Percentiles rank a stretch among this genome's conserved stretches.
Conservation (phyloP, 2,113 vertebrate genomes). For the Tonatia bakeri region DNA sequence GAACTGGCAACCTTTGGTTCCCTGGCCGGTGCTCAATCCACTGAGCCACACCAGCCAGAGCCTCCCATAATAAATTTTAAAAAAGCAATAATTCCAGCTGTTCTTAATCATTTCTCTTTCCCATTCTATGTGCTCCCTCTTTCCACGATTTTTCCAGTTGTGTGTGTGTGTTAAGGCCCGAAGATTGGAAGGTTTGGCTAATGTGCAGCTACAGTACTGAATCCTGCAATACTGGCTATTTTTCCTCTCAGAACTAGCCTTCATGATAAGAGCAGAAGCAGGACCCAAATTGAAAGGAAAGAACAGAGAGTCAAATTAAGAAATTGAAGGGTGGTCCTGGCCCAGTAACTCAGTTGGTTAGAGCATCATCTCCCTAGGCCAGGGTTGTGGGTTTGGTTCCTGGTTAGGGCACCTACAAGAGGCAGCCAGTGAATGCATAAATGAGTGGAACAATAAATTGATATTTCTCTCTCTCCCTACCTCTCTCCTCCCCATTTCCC, state of each 20-base stretch:
- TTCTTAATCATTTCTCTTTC: not conserved
- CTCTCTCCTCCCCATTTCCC: too few species aligned
- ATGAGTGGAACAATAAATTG: not conserved
- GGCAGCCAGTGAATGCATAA: not conserved
- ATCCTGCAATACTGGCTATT: not conserved
- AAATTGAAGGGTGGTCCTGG: not conserved
- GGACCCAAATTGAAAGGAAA: not conserved
- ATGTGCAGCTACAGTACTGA: not conserved
- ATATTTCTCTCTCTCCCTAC: not conserved
- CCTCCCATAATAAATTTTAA: constrained; percentile 1
- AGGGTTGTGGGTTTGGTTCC: not conserved
- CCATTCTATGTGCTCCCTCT: not conserved
- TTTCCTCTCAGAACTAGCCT: not conserved
- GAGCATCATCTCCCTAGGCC: not conserved
- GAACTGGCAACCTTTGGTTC: too few species aligned
- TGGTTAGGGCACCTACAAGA: not conserved
- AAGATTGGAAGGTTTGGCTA: not conserved
- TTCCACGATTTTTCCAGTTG: not conserved
- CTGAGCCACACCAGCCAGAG: too few species aligned
- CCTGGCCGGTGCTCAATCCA: too few species aligned
- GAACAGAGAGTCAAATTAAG: not conserved
- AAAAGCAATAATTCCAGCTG: not conserved
- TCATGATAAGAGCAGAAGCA: not conserved
- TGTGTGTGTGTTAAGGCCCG: not conserved
- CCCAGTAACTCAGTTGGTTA: not conserved